Evolutionary conservation across 1,140 invertebrate species (phyloP), one percentile per base, ranked within the genome.

Genomic region (Cydia amplana): DNA sequence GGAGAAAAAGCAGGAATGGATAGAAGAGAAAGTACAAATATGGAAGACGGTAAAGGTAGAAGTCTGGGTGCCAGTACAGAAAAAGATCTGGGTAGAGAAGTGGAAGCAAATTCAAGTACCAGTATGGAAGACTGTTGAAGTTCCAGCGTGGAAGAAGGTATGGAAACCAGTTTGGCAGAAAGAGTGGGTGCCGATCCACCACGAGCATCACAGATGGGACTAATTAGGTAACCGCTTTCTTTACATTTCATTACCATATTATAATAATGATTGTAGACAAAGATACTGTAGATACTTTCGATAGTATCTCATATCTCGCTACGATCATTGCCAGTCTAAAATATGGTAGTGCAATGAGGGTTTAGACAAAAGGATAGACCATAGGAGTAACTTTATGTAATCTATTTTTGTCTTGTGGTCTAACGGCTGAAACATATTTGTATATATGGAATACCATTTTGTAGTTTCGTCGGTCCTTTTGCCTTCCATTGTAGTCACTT

Each of bases 101-200:
- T 96, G 96, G 95, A 96, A 95, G 87, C 94, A 94, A 80, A 94
- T 95, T 73, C 94, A 93, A 84, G 93, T 94, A 74, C 95, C 95
- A 28, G 94, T 94, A 16, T 95, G 95, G 94, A 95, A 96, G 84
- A 93, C 95, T 63, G 93, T 95, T 28, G 94, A 96, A 89, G 95
- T 96, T 16, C 95, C 95, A 18, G 94, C 94, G 18, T 96, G 95
- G 95, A 95, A 96, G 80, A 95, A 95, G 87, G 94, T 96, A 20
- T 96, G 94, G 95, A 96, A 96, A 79, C 96, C 96, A 32, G 95
- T 95, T 16, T 96, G 96, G 95, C 94, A 96, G 86, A 95, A 96
- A 86, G 95, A 96, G 74, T 96, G 96, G 96, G 95, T 96, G 67
- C 93, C 93, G 63, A 91, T 93, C 12, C 93, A 94, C 74, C 87